phyloP scores from a whole-genome alignment of 2,888 invertebrate genomes.

The Cloeon dipterum region DNA sequence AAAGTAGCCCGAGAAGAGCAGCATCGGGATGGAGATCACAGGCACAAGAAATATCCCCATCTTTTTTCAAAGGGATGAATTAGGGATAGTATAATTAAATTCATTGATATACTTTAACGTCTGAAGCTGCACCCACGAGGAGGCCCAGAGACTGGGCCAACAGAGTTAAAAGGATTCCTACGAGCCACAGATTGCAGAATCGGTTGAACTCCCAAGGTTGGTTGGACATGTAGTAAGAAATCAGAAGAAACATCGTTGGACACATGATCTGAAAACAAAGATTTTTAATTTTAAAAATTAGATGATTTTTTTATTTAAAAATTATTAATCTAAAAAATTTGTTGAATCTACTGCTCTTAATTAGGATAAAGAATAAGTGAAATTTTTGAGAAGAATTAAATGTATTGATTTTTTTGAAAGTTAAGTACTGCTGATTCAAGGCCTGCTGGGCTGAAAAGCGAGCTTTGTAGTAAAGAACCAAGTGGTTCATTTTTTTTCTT shows the following conservation, averaged over 20 bases:
- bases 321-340: too few relatives aligned
- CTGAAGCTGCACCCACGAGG: conserved; percentile 44
- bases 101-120: conserved; percentile 28
- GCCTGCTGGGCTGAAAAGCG: too few relatives aligned
- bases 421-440: too few relatives aligned
- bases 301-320: neutral
- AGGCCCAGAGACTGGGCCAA: conserved; percentile 57
- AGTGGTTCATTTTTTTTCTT: too few relatives aligned
- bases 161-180: conserved; percentile 42
- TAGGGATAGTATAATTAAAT: neutral
- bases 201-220: conserved; percentile 40
- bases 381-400: too few relatives aligned
- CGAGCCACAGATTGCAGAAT: conserved; percentile 36
- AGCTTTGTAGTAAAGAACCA: too few relatives aligned
- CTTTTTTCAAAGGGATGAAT: conserved; percentile 27
- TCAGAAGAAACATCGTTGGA: conserved; percentile 43
- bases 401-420: too few relatives aligned
- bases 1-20: conserved; percentile 68
- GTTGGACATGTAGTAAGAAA: conserved; percentile 56
- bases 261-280: conserved; percentile 44
- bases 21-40: conserved; percentile 50
- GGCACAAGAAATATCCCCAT: conserved; percentile 58
- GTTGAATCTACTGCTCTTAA: too few relatives aligned
- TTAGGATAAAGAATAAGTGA: too few relatives aligned
- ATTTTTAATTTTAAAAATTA: conserved; percentile 6